A percentile compares a stretch with the other conserved stretches of the same genome.
Conservation (phyloP, 2,888 invertebrate genomes). For the Rhabditoides inermis region DNA sequence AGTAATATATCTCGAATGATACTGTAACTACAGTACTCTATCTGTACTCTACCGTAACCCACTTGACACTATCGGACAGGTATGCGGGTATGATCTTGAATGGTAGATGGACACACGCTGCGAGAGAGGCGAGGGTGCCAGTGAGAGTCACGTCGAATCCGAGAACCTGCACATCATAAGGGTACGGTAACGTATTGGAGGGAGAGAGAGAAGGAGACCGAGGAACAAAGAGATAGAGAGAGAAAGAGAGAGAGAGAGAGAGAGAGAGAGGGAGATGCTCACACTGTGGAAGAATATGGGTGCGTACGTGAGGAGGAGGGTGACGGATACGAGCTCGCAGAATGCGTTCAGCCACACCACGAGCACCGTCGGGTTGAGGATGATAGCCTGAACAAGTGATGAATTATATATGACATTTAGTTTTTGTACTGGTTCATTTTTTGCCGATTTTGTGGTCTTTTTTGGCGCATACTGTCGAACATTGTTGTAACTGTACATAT, state of each 20-base stretch:
- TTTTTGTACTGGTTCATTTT: too few relatives aligned
- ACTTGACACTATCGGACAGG: constrained; percentile 16
- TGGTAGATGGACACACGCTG: constrained; percentile 12
- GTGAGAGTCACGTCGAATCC: constrained; percentile 10
- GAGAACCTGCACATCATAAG: constrained; percentile 1
- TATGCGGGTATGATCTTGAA: constrained; percentile 13
- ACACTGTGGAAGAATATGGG: constrained; percentile 16
- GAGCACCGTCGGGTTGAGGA: constrained; percentile 8
- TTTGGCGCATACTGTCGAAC: too few relatives aligned
- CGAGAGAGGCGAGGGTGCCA: constrained; percentile 9
- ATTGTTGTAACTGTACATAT: too few relatives aligned
- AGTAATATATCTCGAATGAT: too few relatives aligned
- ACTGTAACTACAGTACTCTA: too few relatives aligned
- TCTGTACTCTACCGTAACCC: background rate
- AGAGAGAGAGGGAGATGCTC: background rate
- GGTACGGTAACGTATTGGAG: background rate
- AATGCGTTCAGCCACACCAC: constrained; percentile 22
- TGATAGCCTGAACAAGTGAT: constrained; percentile 1
- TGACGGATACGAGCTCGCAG: constrained; percentile 16
- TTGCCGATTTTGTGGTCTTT: too few relatives aligned
- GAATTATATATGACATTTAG: background rate
- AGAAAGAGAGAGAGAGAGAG: too few relatives aligned
- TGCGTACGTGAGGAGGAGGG: constrained; percentile 18
- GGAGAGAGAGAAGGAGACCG: background rate
- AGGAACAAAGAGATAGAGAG: background rate